These are phyloP conservation scores for Tenthredo livida DNA, from an alignment of 2,888 invertebrate species.

Conservation along the genomic window DNA sequence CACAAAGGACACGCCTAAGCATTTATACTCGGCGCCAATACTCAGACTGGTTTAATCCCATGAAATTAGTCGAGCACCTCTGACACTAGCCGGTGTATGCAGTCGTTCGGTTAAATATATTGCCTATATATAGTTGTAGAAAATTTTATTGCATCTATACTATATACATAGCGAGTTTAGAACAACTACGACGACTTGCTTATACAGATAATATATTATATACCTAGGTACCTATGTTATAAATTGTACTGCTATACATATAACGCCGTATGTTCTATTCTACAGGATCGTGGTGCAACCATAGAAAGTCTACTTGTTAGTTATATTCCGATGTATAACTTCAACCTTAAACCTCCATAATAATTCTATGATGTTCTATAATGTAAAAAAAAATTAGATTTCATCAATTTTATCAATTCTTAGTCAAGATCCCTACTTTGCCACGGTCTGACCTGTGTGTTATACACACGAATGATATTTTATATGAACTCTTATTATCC, in stretches of 20 bases:
- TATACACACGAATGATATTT: too few species aligned
- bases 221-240: not conserved
- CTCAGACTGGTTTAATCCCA: slow-evolving; percentile 38
- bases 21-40: slow-evolving; percentile 40
- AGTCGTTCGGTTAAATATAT: slow-evolving; percentile 28
- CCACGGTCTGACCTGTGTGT: too few species aligned
- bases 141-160: not conserved
- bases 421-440: too few species aligned
- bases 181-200: not conserved
- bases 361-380: too few species aligned
- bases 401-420: too few species aligned
- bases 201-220: not conserved
- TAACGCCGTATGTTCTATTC: not conserved
- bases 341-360: not conserved
- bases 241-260: not conserved
- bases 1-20: slow-evolving; percentile 29
- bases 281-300: slow-evolving; percentile 19
- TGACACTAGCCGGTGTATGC: slow-evolving; percentile 20
- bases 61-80: slow-evolving; percentile 44
- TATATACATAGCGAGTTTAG: not conserved
- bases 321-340: not conserved
- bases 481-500: too few species aligned
- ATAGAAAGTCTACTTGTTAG: slow-evolving; percentile 41
- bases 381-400: too few species aligned
- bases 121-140: not conserved